Percentiles rank a stretch among this genome's conserved stretches.
Conservation (phyloP, 2,113 vertebrate species). For the Charadrius vociferus region DNA sequence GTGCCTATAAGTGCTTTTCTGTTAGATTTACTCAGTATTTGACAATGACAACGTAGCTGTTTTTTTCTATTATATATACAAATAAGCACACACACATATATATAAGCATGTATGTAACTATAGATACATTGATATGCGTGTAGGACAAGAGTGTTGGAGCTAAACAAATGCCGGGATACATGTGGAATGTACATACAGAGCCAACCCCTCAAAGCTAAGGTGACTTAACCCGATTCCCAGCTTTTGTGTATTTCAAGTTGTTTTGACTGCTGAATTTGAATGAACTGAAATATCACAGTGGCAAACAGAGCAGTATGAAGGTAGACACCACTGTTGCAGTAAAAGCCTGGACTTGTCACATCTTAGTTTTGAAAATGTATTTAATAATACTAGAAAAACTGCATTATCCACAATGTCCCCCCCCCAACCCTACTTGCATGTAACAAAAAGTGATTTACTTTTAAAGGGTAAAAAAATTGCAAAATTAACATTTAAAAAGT, state of each 20-base stretch:
- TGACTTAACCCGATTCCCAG: neutral
- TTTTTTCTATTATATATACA: constrained; percentile 13
- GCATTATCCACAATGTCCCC: neutral
- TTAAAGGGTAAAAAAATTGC: neutral
- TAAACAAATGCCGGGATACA: neutral
- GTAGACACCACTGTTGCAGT: neutral
- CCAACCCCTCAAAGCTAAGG: neutral
- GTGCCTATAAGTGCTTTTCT: neutral
- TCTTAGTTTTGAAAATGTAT: neutral
- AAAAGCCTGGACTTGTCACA: neutral
- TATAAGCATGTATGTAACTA: neutral
- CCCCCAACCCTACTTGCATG: neutral
- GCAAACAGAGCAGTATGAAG: neutral
- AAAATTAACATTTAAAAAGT: neutral
- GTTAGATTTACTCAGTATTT: constrained; percentile 25
- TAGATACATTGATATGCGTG: neutral
- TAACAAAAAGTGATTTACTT: neutral
- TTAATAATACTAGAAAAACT: neutral
- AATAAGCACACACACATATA: neutral
- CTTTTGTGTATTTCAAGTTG: neutral
- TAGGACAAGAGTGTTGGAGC: neutral
- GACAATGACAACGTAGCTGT: neutral
- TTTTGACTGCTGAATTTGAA: neutral
- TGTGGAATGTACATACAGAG: neutral
- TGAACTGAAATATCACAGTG: neutral